A percentile compares a stretch with the other conserved stretches of the same genome.
Conservation (phyloP, 2,113 vertebrate genomes). For the Syrmaticus mikado region DNA sequence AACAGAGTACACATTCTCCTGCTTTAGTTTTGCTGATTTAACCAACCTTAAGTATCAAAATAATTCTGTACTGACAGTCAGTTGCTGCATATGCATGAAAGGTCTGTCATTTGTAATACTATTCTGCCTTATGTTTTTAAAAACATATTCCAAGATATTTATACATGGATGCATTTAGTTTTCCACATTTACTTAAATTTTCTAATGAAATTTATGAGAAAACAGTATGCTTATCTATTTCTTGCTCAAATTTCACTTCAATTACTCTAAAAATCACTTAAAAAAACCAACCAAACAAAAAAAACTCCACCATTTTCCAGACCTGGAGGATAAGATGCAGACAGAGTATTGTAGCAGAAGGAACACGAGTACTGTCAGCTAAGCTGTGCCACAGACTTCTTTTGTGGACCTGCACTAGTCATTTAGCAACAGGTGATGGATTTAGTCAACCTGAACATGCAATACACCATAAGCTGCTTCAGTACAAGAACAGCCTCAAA, state of each 20-base stretch:
- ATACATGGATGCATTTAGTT: not conserved
- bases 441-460: not conserved
- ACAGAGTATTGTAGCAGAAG: not conserved
- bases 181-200: not conserved
- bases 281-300: not conserved
- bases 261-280: not conserved
- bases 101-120: not conserved
- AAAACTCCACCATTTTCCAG: not conserved
- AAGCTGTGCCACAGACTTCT: not conserved
- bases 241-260: not conserved
- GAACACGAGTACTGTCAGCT: not conserved
- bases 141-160: not conserved
- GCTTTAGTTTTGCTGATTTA: not conserved
- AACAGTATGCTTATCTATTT: not conserved
- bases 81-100: not conserved
- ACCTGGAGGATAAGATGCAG: not conserved
- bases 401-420: not conserved
- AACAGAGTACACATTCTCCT: not conserved
- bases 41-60: not conserved
- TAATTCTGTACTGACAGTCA: not conserved
- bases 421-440: rapidly evolving
- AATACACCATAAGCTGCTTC: not conserved
- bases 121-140: not conserved
- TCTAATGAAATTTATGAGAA: not conserved
- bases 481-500: not conserved